These are phyloP conservation scores for Melanotaenia trifasciata DNA, from an alignment of 2,797 vertebrate genomes.

Conservation along the genomic window DNA sequence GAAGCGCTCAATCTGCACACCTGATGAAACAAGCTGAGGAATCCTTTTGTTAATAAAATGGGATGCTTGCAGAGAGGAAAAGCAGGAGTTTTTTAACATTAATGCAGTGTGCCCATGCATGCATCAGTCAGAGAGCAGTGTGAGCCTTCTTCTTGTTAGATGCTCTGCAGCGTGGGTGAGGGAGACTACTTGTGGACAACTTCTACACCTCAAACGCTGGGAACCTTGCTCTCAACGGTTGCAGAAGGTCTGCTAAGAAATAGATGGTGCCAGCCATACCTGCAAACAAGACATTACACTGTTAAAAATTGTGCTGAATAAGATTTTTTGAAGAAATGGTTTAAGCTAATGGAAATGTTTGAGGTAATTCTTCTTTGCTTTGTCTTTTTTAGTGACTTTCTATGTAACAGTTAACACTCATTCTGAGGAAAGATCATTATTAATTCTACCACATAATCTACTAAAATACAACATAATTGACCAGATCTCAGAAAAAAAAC, in stretches of 20 bases:
- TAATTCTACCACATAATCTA: too few species aligned
- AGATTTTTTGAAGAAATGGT: not conserved
- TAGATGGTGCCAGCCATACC: conserved; percentile 99
- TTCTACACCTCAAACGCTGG: conserved; percentile 93
- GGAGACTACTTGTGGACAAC: conserved; percentile 16
- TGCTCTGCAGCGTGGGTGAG: conserved; percentile 4
- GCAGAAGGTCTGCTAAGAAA: conserved; percentile 92
- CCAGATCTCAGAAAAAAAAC: too few species aligned
- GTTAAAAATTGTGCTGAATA: not conserved
- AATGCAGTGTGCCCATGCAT: conserved; percentile 10
- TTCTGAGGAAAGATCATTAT: too few species aligned
- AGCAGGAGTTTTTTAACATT: conserved; percentile 8
- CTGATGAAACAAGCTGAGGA: conserved; percentile 5
- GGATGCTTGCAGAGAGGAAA: conserved; percentile 8
- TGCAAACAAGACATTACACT: conserved; percentile 60
- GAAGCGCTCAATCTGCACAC: conserved; percentile 19
- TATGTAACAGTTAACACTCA: not conserved
- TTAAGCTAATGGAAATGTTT: not conserved
- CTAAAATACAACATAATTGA: too few species aligned
- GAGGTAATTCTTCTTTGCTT: not conserved
- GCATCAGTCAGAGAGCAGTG: conserved; percentile 10
- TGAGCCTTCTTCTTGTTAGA: conserved; percentile 15
- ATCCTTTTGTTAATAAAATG: conserved; percentile 24
- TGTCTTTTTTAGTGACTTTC: not conserved
- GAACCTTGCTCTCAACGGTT: conserved; percentile 91